These are phyloP conservation scores for Tinamus guttatus DNA, from an alignment of 2,113 vertebrate genomes.

Conservation along the genomic window DNA sequence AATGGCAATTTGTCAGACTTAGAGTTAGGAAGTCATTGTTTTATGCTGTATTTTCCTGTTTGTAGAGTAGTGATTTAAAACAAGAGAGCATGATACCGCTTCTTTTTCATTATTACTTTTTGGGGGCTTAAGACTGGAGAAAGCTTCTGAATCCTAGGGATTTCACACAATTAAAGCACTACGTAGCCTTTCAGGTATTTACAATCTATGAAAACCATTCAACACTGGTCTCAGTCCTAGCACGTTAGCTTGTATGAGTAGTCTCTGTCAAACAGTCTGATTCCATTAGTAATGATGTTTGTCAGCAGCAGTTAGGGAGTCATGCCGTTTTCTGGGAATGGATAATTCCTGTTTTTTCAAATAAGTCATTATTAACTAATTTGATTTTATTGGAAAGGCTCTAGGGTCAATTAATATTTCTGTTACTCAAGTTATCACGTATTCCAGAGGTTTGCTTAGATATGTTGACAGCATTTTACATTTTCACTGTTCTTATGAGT, in stretches of 20 bases:
- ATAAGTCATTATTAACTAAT: background rate
- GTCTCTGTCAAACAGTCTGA: background rate
- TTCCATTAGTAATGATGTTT: background rate
- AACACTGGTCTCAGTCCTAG: background rate
- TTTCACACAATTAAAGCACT: background rate
- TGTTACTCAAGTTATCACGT: background rate
- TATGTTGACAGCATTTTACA: conserved; percentile 12
- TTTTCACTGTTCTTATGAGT: background rate
- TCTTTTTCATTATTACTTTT: background rate
- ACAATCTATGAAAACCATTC: background rate
- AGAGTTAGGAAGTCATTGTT: background rate
- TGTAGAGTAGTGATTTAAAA: background rate
- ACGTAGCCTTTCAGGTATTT: background rate
- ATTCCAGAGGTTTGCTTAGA: conserved; percentile 3
- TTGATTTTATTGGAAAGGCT: background rate
- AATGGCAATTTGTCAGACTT: background rate
- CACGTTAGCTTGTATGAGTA: background rate
- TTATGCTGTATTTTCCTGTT: background rate
- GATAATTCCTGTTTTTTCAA: background rate
- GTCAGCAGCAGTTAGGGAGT: background rate
- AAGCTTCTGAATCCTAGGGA: background rate
- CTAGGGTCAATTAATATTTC: background rate
- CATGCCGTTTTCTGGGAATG: background rate
- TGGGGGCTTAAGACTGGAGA: background rate
- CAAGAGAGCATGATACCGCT: background rate